Conservation (phyloP, 2,797 vertebrate species). For the Sylvilagus floridanus region DNA sequence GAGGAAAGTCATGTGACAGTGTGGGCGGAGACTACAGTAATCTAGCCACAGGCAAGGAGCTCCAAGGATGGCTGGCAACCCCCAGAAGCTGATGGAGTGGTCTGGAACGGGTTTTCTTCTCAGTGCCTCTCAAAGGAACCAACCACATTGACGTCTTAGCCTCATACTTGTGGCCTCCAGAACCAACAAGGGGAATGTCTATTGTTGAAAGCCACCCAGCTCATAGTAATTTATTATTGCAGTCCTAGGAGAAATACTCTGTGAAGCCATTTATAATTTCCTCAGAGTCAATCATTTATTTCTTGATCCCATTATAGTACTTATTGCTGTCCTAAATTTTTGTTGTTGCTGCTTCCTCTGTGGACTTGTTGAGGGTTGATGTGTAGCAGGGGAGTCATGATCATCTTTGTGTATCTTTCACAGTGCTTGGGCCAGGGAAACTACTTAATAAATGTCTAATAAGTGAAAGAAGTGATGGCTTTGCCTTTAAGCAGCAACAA, state of each 20-base stretch:
- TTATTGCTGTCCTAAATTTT: background rate
- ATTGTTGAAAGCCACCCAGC: background rate
- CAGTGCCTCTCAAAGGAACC: background rate
- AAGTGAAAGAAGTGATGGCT: background rate
- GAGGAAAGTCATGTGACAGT: background rate
- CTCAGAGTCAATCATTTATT: background rate
- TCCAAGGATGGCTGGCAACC: background rate
- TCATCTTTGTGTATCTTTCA: background rate
- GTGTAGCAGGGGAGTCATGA: background rate
- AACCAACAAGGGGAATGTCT: slow-evolving; percentile 2
- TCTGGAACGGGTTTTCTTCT: background rate
- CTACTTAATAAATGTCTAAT: background rate
- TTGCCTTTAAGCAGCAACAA: background rate
- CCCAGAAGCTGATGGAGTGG: background rate
- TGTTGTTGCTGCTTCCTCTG: background rate
- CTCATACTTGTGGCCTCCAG: background rate
- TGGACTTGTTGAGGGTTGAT: background rate
- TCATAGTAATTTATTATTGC: background rate
- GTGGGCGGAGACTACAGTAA: background rate
- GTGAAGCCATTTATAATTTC: background rate
- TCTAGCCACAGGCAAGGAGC: background rate
- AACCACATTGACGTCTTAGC: background rate
- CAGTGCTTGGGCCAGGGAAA: background rate
- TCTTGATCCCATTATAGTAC: background rate
- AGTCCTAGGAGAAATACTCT: background rate